These are phyloP conservation scores for Bos indicus DNA, from an alignment of 2,113 vertebrate species.

Conservation along the genomic window DNA sequence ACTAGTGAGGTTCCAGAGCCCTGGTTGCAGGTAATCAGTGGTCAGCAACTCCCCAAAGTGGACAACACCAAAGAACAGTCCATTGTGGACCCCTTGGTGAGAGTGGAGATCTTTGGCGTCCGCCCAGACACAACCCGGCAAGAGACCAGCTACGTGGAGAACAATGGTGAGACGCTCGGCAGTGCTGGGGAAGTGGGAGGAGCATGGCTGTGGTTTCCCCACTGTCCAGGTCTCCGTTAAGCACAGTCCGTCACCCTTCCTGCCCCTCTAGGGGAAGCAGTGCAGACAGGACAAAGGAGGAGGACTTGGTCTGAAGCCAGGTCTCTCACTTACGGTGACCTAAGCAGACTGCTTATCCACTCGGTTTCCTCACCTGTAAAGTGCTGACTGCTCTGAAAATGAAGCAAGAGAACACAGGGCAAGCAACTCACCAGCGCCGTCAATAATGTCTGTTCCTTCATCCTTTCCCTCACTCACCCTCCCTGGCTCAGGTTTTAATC, in stretches of 20 bases:
- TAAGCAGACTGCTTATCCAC: neutral
- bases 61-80: slow-evolving; percentile 88
- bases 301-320: neutral
- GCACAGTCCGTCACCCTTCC: neutral
- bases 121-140: slow-evolving; percentile 85
- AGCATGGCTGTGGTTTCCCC: neutral
- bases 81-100: slow-evolving; percentile 92
- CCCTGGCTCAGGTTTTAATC: slow-evolving; percentile 90
- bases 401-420: neutral
- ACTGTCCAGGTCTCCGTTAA: neutral
- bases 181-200: neutral
- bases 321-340: neutral
- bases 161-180: slow-evolving; percentile 88
- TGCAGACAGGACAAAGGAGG: neutral
- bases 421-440: neutral
- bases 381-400: neutral
- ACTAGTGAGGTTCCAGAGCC: neutral
- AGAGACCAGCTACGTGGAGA: slow-evolving; percentile 93
- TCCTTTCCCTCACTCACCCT: neutral
- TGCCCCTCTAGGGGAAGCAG: neutral
- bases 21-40: slow-evolving; percentile 90
- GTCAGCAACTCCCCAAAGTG: slow-evolving; percentile 95
- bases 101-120: slow-evolving; percentile 92
- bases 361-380: neutral
- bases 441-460: neutral